Evolutionary conservation across 2,113 vertebrate genomes (phyloP).

Genomic region (Pseudorectes ferrugineus): DNA sequence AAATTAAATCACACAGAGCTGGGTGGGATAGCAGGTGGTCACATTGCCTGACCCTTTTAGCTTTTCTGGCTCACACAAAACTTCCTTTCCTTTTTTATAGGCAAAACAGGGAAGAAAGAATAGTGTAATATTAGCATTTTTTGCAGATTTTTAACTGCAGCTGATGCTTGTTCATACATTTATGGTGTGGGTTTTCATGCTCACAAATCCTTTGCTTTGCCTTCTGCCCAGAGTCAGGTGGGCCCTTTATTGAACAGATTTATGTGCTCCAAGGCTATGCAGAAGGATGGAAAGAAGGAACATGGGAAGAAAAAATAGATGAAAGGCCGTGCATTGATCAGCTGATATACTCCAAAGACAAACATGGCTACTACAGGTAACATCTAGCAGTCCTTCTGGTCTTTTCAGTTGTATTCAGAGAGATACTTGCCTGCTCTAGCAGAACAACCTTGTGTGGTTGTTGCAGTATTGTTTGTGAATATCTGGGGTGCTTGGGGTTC

Average conservation of each 20-base stretch:
- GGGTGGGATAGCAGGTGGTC: neutral
- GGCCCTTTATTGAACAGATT: slow-evolving; percentile 92
- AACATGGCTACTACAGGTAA: slow-evolving; percentile 89
- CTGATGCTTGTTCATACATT: neutral
- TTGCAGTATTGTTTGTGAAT: neutral
- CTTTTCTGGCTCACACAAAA: neutral
- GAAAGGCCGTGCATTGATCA: slow-evolving; percentile 86
- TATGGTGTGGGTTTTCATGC: rapidly evolving
- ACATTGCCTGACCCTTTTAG: neutral
- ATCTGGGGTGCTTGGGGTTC: neutral
- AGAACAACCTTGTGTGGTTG: neutral
- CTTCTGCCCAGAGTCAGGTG: slow-evolving; percentile 84
- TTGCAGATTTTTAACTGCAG: neutral
- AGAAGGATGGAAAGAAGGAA: slow-evolving; percentile 94
- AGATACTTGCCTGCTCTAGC: neutral
- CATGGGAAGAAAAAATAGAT: slow-evolving; percentile 95
- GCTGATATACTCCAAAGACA: slow-evolving; percentile 85
- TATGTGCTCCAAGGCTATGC: slow-evolving; percentile 89
- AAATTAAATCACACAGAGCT: neutral
- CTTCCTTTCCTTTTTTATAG: neutral
- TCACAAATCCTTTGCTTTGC: neutral
- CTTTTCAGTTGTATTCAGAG: neutral
- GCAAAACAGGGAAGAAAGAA: neutral
- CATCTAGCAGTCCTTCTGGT: neutral
- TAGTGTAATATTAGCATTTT: neutral